phyloP scores from a whole-genome alignment of 2,797 vertebrate species.

The Nothura maculosa region DNA sequence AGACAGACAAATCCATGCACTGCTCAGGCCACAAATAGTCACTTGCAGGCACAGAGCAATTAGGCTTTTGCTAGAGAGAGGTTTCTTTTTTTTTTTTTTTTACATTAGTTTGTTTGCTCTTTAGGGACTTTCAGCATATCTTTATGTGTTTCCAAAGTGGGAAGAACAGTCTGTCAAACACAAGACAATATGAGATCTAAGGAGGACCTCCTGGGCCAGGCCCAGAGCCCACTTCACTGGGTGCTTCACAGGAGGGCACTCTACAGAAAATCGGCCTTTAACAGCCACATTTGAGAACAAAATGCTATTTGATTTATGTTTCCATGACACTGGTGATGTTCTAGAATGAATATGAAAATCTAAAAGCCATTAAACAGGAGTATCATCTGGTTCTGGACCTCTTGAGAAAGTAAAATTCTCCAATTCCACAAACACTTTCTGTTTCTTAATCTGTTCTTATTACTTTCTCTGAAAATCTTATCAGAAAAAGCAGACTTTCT shows the following conservation, averaged over 20 bases:
- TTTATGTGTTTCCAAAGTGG: background rate
- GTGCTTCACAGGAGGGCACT: accelerated
- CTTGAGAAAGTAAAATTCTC: background rate
- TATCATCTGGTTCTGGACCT: background rate
- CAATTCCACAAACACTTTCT: background rate
- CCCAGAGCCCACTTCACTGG: background rate
- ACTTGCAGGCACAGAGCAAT: background rate
- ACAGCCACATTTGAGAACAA: background rate
- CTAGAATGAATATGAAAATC: background rate
- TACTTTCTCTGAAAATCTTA: background rate
- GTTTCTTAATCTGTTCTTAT: background rate
- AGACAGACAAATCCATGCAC: no score
- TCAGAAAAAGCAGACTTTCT: background rate
- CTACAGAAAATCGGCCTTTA: background rate
- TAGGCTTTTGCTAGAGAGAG: background rate
- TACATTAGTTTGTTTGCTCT: background rate
- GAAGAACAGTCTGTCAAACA: background rate
- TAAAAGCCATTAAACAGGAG: background rate
- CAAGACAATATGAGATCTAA: background rate
- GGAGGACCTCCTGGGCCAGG: background rate
- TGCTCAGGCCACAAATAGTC: background rate
- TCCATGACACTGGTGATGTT: background rate
- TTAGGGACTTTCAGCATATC: background rate
- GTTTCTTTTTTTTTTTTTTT: background rate
- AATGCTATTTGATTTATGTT: background rate